phyloP scores from a whole-genome alignment of 2,797 vertebrate genomes.

The Decapterus maruadsi region DNA sequence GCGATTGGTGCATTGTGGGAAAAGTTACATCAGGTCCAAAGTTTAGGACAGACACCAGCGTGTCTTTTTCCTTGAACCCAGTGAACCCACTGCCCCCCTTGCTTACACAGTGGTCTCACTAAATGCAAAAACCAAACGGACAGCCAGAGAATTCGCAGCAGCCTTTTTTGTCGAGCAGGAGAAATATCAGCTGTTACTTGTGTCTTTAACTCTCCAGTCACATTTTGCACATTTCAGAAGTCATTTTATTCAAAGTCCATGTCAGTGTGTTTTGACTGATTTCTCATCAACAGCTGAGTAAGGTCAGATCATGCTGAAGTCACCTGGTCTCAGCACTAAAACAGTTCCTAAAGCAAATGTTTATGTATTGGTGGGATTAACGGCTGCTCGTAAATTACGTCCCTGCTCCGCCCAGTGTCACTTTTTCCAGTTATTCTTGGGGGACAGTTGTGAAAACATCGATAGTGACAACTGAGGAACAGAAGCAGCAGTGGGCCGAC shows the following conservation, averaged over 20 bases:
- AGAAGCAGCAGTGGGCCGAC: conserved; percentile 65
- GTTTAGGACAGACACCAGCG: background rate
- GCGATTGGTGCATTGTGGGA: background rate
- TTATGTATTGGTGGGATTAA: conserved; percentile 66
- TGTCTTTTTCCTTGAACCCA: background rate
- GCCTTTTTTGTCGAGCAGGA: background rate
- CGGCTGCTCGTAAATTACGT: conserved; percentile 57
- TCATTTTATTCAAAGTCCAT: no score
- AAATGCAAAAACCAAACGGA: background rate
- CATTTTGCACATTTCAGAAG: background rate
- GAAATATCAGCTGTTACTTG: background rate
- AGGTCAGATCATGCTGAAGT: background rate
- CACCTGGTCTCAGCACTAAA: conserved; percentile 16
- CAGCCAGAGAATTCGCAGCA: background rate
- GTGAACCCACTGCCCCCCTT: background rate
- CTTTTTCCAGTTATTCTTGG: conserved; percentile 65
- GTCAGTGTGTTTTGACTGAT: no score
- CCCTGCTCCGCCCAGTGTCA: conserved; percentile 36
- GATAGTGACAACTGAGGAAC: conserved; percentile 62
- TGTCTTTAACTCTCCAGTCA: background rate
- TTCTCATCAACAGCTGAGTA: no score
- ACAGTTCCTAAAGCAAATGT: conserved; percentile 59
- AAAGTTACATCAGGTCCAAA: background rate
- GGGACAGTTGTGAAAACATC: conserved; percentile 80
- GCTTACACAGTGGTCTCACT: background rate